phyloP scores from a whole-genome alignment of 2,797 vertebrate genomes.

The Macropodus opercularis region DNA sequence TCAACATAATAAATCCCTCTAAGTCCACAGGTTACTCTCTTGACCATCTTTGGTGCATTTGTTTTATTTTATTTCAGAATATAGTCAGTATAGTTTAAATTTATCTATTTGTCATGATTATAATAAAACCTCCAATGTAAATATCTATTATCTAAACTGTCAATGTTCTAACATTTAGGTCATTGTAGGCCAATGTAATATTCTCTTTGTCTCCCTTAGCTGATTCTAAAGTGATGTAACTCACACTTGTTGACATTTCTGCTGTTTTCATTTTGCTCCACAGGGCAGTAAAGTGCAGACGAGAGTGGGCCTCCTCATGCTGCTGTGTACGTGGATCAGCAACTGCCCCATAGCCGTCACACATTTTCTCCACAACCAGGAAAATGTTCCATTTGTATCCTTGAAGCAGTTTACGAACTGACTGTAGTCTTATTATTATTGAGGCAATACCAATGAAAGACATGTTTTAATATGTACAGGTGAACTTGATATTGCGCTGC shows the following conservation, averaged over 20 bases:
- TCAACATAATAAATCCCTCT: background rate
- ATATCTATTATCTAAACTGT: background rate
- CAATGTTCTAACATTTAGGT: background rate
- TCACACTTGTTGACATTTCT: slow-evolving; percentile 9
- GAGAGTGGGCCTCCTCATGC: slow-evolving; percentile 94
- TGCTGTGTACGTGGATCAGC: slow-evolving; percentile 98
- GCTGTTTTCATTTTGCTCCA: slow-evolving; percentile 43
- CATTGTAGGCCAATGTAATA: background rate
- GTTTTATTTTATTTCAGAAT: background rate
- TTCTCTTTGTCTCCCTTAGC: background rate
- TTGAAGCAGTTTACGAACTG: slow-evolving; percentile 57
- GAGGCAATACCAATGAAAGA: too few relatives aligned
- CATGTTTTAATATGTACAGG: too few relatives aligned
- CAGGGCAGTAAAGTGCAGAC: slow-evolving; percentile 99
- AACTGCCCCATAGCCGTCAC: slow-evolving; percentile 98
- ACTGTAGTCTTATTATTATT: background rate
- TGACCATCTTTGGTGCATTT: background rate
- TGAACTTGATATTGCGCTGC: too few relatives aligned
- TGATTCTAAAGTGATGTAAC: background rate
- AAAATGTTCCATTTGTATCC: slow-evolving; percentile 99
- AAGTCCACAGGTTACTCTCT: background rate
- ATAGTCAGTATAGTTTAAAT: background rate
- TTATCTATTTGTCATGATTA: too few relatives aligned
- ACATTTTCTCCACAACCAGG: slow-evolving; percentile 97
- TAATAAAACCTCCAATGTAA: background rate